Evolutionary conservation across 2,113 vertebrate genomes (phyloP).

Genomic region (Struthio camelus): DNA sequence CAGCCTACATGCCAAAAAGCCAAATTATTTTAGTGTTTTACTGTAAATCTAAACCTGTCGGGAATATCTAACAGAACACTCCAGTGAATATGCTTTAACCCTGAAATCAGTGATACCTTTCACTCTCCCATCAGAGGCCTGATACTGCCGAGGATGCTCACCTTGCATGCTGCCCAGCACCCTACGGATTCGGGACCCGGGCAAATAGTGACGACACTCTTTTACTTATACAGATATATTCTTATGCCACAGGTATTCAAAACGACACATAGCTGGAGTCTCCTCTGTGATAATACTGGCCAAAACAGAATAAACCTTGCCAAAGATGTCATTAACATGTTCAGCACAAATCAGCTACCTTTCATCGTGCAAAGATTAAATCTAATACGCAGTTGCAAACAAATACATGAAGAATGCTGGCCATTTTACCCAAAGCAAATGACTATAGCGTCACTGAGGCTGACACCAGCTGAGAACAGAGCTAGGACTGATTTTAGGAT

Average conservation of each 20-base stretch:
- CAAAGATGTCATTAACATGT: neutral
- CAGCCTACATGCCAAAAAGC: neutral
- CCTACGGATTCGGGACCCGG: neutral
- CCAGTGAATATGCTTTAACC: neutral
- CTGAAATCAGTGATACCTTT: neutral
- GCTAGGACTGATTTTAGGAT: neutral
- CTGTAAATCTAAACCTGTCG: neutral
- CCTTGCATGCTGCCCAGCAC: accelerated
- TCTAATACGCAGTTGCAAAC: neutral
- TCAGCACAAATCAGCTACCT: neutral
- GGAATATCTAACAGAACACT: accelerated
- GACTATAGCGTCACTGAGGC: neutral
- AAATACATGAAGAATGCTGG: neutral
- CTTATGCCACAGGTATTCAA: neutral
- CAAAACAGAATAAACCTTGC: neutral
- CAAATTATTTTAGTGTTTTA: neutral
- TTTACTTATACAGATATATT: accelerated
- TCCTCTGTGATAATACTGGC: neutral
- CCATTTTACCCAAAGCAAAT: neutral
- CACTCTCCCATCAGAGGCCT: accelerated
- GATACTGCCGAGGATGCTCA: neutral
- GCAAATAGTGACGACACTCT: neutral
- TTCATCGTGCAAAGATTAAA: neutral
- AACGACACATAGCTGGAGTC: neutral
- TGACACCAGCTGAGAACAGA: neutral